Conservation (phyloP, 2,113 vertebrate species). For the Sinocyclocheilus anshuiensis region DNA sequence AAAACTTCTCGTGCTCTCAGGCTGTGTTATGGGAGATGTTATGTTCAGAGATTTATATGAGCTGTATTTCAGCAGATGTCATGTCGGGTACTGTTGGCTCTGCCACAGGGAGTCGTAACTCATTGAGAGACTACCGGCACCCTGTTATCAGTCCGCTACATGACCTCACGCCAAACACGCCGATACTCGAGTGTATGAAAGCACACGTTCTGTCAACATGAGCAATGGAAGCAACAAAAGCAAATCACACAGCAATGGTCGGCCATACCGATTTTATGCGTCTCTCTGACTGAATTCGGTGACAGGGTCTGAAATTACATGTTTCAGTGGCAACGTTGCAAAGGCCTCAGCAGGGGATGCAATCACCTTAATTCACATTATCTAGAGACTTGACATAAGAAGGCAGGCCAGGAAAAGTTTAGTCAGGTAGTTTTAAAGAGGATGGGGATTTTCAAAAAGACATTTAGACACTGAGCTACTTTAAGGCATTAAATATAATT, state of each 20-base stretch:
- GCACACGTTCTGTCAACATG: constrained; percentile 44
- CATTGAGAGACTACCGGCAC: constrained; percentile 66
- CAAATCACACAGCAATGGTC: constrained; percentile 60
- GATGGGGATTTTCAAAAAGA: not conserved
- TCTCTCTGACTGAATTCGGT: constrained; percentile 34
- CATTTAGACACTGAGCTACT: not conserved
- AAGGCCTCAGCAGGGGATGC: constrained; percentile 21
- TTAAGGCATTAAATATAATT: not conserved
- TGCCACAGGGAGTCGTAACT: constrained; percentile 66
- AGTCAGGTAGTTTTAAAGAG: constrained; percentile 8
- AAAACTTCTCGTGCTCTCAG: constrained; percentile 19
- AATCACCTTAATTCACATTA: constrained; percentile 44
- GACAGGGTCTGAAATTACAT: constrained; percentile 43
- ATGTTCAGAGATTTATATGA: constrained; percentile 39
- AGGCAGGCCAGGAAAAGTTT: not conserved
- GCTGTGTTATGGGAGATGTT: not conserved
- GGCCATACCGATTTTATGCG: constrained; percentile 42
- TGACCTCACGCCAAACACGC: constrained; percentile 58
- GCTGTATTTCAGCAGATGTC: constrained; percentile 56
- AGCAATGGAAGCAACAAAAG: constrained; percentile 57
- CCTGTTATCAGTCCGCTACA: constrained; percentile 70
- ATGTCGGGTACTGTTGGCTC: constrained; percentile 60
- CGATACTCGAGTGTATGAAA: constrained; percentile 59
- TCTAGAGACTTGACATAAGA: constrained; percentile 24
- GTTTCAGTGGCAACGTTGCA: constrained; percentile 28